Evolutionary conservation across 2,113 vertebrate genomes (phyloP).

Genomic region (Nesoenas mayeri): DNA sequence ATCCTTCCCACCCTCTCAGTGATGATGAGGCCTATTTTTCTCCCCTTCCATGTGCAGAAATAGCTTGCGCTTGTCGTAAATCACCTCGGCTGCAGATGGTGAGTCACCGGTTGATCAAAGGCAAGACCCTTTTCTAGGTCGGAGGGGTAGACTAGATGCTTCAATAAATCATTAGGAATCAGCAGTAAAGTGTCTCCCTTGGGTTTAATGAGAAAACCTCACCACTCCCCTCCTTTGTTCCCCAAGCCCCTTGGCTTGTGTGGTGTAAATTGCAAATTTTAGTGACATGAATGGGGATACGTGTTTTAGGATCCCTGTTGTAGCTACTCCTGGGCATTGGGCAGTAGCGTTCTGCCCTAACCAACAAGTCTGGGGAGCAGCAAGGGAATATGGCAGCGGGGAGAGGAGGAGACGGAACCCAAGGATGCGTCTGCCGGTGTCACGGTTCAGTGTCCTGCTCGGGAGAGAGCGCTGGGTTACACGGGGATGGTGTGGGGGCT

Average conservation of each 20-base stretch:
- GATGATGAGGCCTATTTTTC: constrained; percentile 35
- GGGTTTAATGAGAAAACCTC: neutral
- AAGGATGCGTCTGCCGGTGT: neutral
- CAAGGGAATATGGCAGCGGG: accelerated
- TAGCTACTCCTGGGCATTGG: neutral
- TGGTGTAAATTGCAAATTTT: neutral
- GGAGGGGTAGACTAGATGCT: neutral
- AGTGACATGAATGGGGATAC: neutral
- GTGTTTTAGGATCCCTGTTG: neutral
- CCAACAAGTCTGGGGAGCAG: neutral
- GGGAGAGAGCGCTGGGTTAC: neutral
- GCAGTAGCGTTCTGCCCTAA: neutral
- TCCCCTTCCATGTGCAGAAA: constrained; percentile 43
- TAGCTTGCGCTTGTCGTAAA: constrained; percentile 40
- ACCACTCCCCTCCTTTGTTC: neutral
- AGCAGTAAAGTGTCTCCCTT: neutral
- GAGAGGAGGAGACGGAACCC: neutral
- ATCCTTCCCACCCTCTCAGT: neutral
- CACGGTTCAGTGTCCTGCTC: neutral
- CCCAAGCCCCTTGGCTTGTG: neutral
- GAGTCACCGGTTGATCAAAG: constrained; percentile 65
- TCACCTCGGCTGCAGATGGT: constrained; percentile 50
- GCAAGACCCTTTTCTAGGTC: constrained; percentile 29
- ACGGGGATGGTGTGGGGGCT: accelerated
- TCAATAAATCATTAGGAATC: constrained; percentile 18